A percentile compares a stretch with the other conserved stretches of the same genome.
phyloP scores from a whole-genome alignment of 2,888 invertebrate genomes.

The Slavum lentiscoides region DNA sequence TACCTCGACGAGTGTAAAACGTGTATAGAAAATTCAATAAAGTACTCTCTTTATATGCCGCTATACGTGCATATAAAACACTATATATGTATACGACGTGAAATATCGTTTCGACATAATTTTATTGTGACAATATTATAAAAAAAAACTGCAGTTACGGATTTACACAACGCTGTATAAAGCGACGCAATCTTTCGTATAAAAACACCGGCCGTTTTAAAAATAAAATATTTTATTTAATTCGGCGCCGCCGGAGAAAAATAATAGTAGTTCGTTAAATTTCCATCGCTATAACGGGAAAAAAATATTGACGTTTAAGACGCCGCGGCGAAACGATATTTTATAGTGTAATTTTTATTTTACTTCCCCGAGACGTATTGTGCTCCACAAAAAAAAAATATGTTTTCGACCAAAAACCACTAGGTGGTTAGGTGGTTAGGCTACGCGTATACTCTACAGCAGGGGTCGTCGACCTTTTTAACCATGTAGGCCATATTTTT shows the following conservation, averaged over 20 bases:
- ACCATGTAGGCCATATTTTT: too few relatives aligned
- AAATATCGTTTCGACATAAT: slow-evolving; percentile 26
- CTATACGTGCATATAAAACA: not conserved
- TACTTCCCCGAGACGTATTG: too few relatives aligned
- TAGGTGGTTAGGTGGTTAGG: too few relatives aligned
- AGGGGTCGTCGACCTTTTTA: too few relatives aligned
- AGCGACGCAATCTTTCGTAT: slow-evolving; percentile 14
- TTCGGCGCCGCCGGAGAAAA: not conserved
- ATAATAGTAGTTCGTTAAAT: not conserved
- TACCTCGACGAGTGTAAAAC: slow-evolving; percentile 7
- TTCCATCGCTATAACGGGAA: not conserved
- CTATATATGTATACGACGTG: not conserved
- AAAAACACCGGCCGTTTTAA: not conserved
- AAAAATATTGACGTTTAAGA: not conserved
- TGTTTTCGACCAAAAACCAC: too few relatives aligned
- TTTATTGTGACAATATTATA: slow-evolving; percentile 36
- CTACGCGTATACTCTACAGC: too few relatives aligned
- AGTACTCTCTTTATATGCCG: not conserved
- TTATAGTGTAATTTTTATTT: too few relatives aligned
- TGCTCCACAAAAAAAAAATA: too few relatives aligned
- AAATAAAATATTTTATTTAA: slow-evolving; percentile 4
- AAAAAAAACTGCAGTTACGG: not conserved
- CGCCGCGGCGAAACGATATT: too few relatives aligned
- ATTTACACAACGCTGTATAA: not conserved
- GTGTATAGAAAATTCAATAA: slow-evolving; percentile 29